phyloP scores from a whole-genome alignment of 35 echinoderm and acorn worm genomes.

The Lytechinus variegatus region DNA sequence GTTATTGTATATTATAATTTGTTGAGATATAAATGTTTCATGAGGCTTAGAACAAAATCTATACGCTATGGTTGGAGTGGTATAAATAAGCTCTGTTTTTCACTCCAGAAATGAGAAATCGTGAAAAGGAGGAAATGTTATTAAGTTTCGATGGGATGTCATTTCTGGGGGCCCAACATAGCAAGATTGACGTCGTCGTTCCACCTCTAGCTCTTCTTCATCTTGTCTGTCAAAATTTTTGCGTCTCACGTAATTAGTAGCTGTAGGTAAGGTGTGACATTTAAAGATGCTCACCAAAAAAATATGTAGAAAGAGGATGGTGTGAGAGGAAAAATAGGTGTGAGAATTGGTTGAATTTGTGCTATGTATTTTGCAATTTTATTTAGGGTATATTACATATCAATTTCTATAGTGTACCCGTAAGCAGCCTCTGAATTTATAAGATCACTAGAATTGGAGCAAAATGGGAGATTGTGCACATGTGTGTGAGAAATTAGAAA shows the following conservation, averaged over 20 bases:
- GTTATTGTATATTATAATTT: too few species aligned
- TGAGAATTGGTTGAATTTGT: neutral
- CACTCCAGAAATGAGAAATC: conserved; percentile 16
- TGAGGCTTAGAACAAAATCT: neutral
- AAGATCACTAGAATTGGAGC: neutral
- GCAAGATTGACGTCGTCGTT: conserved; percentile 29
- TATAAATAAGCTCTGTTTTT: neutral
- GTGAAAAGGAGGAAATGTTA: conserved; percentile 25
- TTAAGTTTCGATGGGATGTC: conserved; percentile 22
- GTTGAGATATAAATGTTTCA: neutral
- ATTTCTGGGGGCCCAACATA: neutral
- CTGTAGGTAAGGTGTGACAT: conserved; percentile 31
- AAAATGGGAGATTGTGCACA: neutral
- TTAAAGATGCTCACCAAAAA: neutral
- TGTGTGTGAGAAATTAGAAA: neutral
- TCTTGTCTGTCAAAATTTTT: conserved; percentile 17
- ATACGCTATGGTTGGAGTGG: neutral
- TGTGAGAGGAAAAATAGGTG: neutral
- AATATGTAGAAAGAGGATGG: neutral
- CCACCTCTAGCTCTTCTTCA: conserved; percentile 22
- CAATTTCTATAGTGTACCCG: neutral
- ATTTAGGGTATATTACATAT: neutral
- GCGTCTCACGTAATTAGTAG: conserved; percentile 26
- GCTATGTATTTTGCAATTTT: neutral
- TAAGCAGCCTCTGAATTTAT: neutral